Conservation (phyloP, 1,140 invertebrate genomes). For the Sarcophaga peregrina region DNA sequence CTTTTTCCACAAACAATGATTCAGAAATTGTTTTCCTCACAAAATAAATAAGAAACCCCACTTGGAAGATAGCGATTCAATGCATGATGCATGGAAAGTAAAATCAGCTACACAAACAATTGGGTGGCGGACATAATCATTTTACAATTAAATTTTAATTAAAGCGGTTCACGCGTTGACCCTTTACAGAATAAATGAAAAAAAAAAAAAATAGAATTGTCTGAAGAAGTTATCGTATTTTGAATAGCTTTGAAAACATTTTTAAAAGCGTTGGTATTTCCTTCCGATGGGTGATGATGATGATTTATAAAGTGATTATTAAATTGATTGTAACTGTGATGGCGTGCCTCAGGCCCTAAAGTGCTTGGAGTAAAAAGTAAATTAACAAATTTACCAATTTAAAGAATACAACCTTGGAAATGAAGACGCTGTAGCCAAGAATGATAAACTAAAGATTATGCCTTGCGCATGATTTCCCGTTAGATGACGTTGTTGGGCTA, state of each 20-base stretch:
- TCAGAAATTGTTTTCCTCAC: not conserved
- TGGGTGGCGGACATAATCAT: conserved; percentile 1
- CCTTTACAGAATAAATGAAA: not conserved
- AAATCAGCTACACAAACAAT: not conserved
- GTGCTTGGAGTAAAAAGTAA: too few species aligned
- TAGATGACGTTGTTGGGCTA: too few species aligned
- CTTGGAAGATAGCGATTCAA: not conserved
- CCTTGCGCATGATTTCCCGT: too few species aligned
- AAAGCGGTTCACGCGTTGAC: conserved; percentile 7
- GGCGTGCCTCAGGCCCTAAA: not conserved
- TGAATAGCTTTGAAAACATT: not conserved
- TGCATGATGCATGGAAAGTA: not conserved
- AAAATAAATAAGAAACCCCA: not conserved
- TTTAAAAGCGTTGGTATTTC: not conserved
- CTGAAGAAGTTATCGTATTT: not conserved
- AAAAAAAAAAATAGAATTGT: not conserved
- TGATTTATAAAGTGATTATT: not conserved
- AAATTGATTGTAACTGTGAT: not conserved
- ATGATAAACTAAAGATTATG: too few species aligned
- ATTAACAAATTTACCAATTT: too few species aligned
- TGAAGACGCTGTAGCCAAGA: too few species aligned
- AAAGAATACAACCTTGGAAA: too few species aligned
- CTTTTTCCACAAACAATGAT: not conserved
- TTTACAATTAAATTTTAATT: conserved; percentile 4
- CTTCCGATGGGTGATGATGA: conserved; percentile 2